phyloP scores from a whole-genome alignment of 2,113 vertebrate genomes.

The Pungitius pungitius region DNA sequence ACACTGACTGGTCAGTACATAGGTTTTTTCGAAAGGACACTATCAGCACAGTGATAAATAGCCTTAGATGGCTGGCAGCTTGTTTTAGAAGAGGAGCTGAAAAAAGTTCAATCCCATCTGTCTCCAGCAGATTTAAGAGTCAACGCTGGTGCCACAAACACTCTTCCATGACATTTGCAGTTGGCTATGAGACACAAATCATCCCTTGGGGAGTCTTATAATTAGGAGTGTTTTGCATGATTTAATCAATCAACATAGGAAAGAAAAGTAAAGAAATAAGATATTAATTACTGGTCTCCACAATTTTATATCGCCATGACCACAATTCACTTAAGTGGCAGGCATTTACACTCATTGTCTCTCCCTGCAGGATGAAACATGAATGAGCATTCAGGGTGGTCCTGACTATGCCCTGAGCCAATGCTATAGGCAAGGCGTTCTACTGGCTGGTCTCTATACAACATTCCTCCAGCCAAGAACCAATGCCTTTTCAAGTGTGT shows the following conservation, averaged over 20 bases:
- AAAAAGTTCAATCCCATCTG: conserved; percentile 61
- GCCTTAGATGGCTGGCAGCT: conserved; percentile 20
- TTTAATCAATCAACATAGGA: conserved; percentile 76
- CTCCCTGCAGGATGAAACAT: conserved; percentile 72
- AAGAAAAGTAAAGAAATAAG: conserved; percentile 58
- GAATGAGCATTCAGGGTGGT: conserved; percentile 79
- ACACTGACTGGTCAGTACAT: conserved; percentile 12
- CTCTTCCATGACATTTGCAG: conserved; percentile 73
- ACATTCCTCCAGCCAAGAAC: conserved; percentile 75
- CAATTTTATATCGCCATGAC: conserved; percentile 59
- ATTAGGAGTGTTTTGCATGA: conserved; percentile 80
- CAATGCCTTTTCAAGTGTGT: conserved; percentile 72
- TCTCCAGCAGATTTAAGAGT: conserved; percentile 49
- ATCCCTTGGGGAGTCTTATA: conserved; percentile 71
- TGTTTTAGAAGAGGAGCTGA: conserved; percentile 40
- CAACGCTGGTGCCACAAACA: conserved; percentile 61
- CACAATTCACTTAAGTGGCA: conserved; percentile 69
- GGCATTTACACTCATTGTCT: conserved; percentile 62
- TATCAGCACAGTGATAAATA: conserved; percentile 44
- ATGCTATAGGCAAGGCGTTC: conserved; percentile 76
- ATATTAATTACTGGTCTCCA: conserved; percentile 77
- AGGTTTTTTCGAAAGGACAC: conserved; percentile 40
- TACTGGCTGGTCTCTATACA: conserved; percentile 72
- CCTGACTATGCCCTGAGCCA: conserved; percentile 71
- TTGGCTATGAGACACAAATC: conserved; percentile 60